Evolutionary conservation across 2,888 invertebrate species (phyloP).

Genomic region (Thymelicus lineola): DNA sequence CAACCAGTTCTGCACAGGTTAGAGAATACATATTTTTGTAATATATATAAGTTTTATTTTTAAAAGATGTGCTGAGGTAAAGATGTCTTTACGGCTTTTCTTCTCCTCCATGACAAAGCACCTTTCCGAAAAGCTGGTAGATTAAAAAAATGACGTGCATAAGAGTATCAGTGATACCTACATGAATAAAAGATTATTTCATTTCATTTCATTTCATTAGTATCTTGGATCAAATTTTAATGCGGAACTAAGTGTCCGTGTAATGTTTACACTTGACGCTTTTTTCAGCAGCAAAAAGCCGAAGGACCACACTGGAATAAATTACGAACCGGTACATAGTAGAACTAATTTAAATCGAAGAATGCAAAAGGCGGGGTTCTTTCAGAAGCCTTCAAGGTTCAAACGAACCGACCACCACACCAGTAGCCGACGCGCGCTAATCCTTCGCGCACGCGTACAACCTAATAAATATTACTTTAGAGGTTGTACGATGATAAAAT

Average conservation of each 20-base stretch:
- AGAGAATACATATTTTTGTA: too few relatives aligned
- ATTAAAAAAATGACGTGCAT: too few relatives aligned
- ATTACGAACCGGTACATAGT: slow-evolving; percentile 42
- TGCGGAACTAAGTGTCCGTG: slow-evolving; percentile 18
- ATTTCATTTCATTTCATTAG: too few relatives aligned
- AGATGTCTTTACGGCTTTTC: too few relatives aligned
- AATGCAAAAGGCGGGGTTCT: slow-evolving; percentile 63
- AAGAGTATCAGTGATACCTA: too few relatives aligned
- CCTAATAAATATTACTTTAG: slow-evolving; percentile 68
- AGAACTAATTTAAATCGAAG: slow-evolving; percentile 50
- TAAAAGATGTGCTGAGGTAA: too few relatives aligned
- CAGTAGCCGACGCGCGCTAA: slow-evolving; percentile 68
- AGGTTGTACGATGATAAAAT: slow-evolving; percentile 64
- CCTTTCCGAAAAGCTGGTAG: too few relatives aligned
- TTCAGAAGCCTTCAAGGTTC: slow-evolving; percentile 78
- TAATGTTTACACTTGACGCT: slow-evolving; percentile 19
- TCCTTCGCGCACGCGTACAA: slow-evolving; percentile 75
- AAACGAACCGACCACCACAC: slow-evolving; percentile 51
- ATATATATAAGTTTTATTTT: too few relatives aligned
- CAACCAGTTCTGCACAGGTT: too few relatives aligned
- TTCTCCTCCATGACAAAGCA: too few relatives aligned
- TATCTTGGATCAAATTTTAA: background rate
- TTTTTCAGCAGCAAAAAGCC: slow-evolving; percentile 23
- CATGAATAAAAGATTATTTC: too few relatives aligned
- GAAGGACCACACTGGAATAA: slow-evolving; percentile 42